Conservation (phyloP, 2,113 vertebrate species). For the Capricornis sumatraensis region DNA sequence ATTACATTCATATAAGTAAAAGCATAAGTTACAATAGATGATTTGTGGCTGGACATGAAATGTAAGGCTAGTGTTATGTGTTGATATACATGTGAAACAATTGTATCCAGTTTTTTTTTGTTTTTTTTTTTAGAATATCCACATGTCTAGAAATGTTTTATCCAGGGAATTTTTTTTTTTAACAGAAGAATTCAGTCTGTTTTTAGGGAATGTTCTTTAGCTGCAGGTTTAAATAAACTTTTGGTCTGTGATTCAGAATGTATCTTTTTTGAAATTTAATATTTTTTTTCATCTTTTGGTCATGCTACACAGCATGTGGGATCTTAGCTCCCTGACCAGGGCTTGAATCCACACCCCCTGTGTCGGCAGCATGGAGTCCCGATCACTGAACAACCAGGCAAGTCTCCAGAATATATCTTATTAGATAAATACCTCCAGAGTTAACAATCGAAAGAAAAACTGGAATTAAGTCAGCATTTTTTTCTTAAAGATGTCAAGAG, state of each 20-base stretch:
- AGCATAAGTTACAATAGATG: neutral
- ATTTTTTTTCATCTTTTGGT: neutral
- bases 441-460: slow-evolving; percentile 8
- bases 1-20: neutral
- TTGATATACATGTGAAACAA: neutral
- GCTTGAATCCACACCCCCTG: neutral
- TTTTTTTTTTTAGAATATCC: neutral
- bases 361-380: neutral
- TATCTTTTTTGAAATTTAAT: neutral
- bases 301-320: neutral
- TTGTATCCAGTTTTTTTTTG: neutral
- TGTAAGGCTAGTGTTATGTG: neutral
- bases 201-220: neutral
- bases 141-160: neutral
- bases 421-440: neutral
- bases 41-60: slow-evolving; percentile 9
- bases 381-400: neutral
- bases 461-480: neutral
- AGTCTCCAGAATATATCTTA: neutral
- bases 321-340: neutral
- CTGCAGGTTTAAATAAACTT: slow-evolving; percentile 3
- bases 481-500: neutral
- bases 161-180: neutral
- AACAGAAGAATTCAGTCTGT: slow-evolving; percentile 5
- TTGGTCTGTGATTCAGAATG: neutral